phyloP scores from a whole-genome alignment of 2,888 invertebrate genomes.

The Mylabris sibirica region DNA sequence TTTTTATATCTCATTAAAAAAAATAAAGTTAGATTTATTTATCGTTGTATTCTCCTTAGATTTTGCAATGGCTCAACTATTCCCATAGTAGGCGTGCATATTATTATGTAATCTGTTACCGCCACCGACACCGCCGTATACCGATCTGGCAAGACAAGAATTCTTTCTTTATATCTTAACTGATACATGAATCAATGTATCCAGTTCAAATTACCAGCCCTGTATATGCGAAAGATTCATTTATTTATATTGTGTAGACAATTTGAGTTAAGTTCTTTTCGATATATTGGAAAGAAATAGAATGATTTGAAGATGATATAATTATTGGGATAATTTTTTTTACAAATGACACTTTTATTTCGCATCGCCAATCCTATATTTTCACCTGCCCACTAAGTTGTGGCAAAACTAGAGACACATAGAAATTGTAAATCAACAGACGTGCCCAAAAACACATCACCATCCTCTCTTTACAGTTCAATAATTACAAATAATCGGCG shows the following conservation, averaged over 20 bases:
- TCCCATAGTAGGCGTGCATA: slow-evolving; percentile 34
- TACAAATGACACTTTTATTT: too few relatives aligned
- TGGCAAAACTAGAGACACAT: neutral
- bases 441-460: slow-evolving; percentile 12
- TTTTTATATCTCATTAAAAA: too few relatives aligned
- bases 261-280: too few relatives aligned
- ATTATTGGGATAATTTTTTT: too few relatives aligned
- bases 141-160: too few relatives aligned
- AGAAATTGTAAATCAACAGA: neutral
- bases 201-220: too few relatives aligned
- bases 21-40: neutral
- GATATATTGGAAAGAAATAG: too few relatives aligned
- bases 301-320: too few relatives aligned
- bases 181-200: too few relatives aligned
- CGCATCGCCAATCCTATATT: slow-evolving; percentile 17
- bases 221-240: too few relatives aligned
- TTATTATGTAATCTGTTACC: slow-evolving; percentile 27
- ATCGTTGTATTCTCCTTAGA: slow-evolving; percentile 17
- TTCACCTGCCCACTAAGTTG: slow-evolving; percentile 34
- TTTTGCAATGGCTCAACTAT: slow-evolving; percentile 31
- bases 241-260: too few relatives aligned
- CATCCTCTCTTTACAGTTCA: slow-evolving; percentile 4
- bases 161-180: too few relatives aligned
- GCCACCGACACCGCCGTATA: neutral
- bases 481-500: slow-evolving; percentile 11